A percentile compares a stretch with the other conserved stretches of the same genome.
phyloP scores from a whole-genome alignment of 1,140 invertebrate species.

The Idris sp. region DNA sequence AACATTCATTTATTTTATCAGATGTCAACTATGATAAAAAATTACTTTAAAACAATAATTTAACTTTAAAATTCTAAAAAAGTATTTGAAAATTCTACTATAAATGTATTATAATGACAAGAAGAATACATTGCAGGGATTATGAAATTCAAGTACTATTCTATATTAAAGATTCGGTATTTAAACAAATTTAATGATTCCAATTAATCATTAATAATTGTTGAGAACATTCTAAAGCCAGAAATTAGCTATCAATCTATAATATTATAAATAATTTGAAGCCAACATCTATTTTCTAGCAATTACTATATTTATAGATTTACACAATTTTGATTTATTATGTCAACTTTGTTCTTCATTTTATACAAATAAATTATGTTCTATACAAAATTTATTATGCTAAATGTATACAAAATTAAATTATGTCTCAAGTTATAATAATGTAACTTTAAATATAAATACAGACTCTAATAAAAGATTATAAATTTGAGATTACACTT shows the following conservation, averaged over 20 bases:
- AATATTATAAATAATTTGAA: too few species aligned
- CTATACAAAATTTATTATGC: slow-evolving; percentile 6
- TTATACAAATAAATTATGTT: slow-evolving; percentile 16
- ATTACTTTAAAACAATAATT: too few species aligned
- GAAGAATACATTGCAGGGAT: slow-evolving; percentile 13
- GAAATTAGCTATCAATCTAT: too few species aligned
- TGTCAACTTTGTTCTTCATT: slow-evolving; percentile 8
- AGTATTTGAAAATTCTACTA: slow-evolving; percentile 1
- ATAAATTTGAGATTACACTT: slow-evolving; percentile 77
- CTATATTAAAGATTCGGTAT: slow-evolving; percentile 14
- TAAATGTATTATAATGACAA: slow-evolving; percentile 18
- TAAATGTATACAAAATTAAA: not conserved
- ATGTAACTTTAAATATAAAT: not conserved
- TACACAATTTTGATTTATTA: too few species aligned
- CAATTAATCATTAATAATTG: too few species aligned
- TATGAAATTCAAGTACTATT: slow-evolving; percentile 36
- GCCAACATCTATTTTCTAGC: too few species aligned
- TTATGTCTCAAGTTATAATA: too few species aligned
- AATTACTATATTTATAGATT: too few species aligned
- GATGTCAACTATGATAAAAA: too few species aligned
- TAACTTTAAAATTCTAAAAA: too few species aligned
- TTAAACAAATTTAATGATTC: slow-evolving; percentile 3
- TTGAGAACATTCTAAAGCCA: too few species aligned
- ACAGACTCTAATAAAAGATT: slow-evolving; percentile 49
- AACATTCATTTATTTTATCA: too few species aligned